phyloP scores from a whole-genome alignment of 2,888 invertebrate genomes.

The Oscheius sp. region DNA sequence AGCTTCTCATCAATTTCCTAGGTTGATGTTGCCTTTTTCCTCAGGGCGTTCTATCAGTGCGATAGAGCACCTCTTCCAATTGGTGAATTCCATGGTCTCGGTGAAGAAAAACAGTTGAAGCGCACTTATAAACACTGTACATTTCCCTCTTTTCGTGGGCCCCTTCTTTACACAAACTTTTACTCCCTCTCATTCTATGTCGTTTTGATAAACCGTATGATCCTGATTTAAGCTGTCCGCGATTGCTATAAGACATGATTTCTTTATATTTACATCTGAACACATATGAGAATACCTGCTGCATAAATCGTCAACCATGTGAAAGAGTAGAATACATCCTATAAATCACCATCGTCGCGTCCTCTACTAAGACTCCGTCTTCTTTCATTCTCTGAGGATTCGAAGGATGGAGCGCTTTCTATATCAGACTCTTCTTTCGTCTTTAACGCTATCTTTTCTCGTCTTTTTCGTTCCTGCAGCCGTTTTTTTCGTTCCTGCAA shows the following conservation, averaged over 20 bases:
- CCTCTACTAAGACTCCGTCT: too few relatives aligned
- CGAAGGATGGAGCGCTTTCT: not conserved
- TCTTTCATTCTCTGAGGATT: not conserved
- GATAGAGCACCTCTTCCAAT: constrained; percentile 1
- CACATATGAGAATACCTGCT: too few relatives aligned
- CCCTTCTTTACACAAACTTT: not conserved
- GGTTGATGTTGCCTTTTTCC: not conserved
- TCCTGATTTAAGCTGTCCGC: not conserved
- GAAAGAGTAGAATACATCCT: too few relatives aligned
- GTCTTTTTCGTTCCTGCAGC: not conserved
- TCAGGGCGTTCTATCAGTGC: constrained; percentile 17
- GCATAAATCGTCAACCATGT: too few relatives aligned
- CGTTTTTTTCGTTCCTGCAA: not conserved
- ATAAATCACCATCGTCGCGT: too few relatives aligned
- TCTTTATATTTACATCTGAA: too few relatives aligned
- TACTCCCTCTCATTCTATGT: not conserved
- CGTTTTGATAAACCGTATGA: not conserved
- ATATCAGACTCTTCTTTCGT: not conserved
- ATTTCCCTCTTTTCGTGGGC: not conserved
- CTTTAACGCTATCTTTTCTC: not conserved
- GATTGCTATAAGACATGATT: too few relatives aligned
- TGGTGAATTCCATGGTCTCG: constrained; percentile 34
- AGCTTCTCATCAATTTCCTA: not conserved
- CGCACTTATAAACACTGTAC: not conserved
- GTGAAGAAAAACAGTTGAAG: constrained; percentile 11